These are phyloP conservation scores for Montipora efflorescens DNA, from an alignment of 64 coral and sea anemone species.

Conservation along the genomic window DNA sequence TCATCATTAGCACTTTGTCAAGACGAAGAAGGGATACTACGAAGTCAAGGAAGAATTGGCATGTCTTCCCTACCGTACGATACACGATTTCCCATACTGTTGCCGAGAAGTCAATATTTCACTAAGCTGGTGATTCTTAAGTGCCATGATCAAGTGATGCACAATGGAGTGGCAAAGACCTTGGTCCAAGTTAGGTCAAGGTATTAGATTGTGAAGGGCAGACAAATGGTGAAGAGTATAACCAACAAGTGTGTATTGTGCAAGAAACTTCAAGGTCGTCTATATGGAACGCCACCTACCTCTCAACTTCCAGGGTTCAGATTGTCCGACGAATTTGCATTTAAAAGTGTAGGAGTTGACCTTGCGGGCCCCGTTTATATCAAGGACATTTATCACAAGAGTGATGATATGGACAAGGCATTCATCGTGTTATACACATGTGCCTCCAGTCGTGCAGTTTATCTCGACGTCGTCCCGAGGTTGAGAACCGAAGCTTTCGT, in stretches of 20 bases:
- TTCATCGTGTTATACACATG: too few species aligned
- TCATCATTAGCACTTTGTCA: too few species aligned
- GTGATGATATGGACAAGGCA: background rate
- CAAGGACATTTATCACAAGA: too few species aligned
- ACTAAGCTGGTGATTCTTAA: background rate
- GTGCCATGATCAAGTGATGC: too few species aligned
- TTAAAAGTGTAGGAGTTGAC: too few species aligned
- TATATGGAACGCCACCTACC: too few species aligned
- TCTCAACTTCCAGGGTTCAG: background rate
- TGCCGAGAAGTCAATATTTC: conserved; percentile 58
- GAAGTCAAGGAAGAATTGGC: conserved; percentile 34
- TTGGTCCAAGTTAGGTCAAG: conserved; percentile 34
- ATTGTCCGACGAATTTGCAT: too few species aligned
- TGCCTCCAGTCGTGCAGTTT: too few species aligned
- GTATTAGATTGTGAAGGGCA: background rate
- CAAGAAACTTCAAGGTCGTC: conserved; percentile 36
- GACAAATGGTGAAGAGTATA: conserved; percentile 61
- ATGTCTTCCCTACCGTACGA: too few species aligned
- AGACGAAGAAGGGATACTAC: background rate
- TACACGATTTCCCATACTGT: conserved; percentile 6
- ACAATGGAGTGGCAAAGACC: conserved; percentile 29
- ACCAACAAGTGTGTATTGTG: conserved; percentile 59
- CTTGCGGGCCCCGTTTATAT: too few species aligned
- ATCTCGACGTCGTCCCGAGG: too few species aligned
- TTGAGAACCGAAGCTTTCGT: background rate